Evolutionary conservation across 2,888 invertebrate species (phyloP).

Genomic region (Hartigia nigra): DNA sequence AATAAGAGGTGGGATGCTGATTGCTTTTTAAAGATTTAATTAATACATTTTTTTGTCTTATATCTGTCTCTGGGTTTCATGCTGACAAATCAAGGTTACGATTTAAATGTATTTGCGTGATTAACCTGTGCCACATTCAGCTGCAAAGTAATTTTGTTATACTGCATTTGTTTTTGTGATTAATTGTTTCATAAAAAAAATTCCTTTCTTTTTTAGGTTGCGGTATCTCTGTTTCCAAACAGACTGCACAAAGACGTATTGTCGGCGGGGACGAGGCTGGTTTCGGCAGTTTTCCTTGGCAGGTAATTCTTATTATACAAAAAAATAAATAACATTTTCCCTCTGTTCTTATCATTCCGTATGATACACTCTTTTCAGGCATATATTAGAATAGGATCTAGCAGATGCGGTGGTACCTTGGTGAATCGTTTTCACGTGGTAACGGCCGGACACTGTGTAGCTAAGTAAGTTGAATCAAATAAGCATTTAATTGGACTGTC

Average conservation of each 20-base stretch:
- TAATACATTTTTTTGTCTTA: background rate
- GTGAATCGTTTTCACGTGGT: conserved; percentile 92
- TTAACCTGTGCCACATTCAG: background rate
- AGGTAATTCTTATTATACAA: conserved; percentile 67
- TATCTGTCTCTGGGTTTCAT: background rate
- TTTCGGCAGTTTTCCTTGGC: conserved; percentile 95
- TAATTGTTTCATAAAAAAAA: background rate
- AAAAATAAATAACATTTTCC: background rate
- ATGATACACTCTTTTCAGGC: conserved; percentile 66
- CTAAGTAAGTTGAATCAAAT: conserved; percentile 67
- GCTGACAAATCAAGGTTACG: background rate
- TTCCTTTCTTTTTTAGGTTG: conserved; percentile 76
- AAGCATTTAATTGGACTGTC: background rate
- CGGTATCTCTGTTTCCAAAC: conserved; percentile 86
- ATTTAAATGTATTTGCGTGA: background rate
- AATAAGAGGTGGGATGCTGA: background rate
- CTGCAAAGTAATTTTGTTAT: conserved; percentile 3
- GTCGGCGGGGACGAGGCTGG: conserved; percentile 95
- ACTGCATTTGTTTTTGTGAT: background rate
- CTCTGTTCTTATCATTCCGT: conserved; percentile 13
- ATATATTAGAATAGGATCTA: conserved; percentile 92
- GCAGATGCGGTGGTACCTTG: conserved; percentile 92
- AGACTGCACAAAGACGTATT: conserved; percentile 88
- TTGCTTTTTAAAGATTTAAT: background rate
- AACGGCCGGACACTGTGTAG: conserved; percentile 94